Evolutionary conservation across 2,888 invertebrate species (phyloP).

Genomic region (Geophilus truncorum): DNA sequence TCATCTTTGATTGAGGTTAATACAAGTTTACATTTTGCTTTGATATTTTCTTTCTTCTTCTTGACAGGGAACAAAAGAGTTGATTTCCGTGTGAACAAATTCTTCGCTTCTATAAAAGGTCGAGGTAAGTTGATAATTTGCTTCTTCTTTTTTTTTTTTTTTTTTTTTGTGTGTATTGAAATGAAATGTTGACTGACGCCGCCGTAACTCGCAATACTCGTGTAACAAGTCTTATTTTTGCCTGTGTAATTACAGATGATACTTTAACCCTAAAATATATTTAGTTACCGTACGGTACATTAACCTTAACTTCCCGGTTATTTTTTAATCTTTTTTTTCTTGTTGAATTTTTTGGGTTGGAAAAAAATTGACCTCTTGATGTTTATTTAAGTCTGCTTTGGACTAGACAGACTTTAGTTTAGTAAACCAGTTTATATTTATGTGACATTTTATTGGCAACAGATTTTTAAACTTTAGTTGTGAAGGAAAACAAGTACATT

Average conservation of each 20-base stretch:
- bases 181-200: neutral
- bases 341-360: too few relatives aligned
- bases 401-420: neutral
- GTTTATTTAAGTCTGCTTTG: neutral
- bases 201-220: neutral
- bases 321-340: neutral
- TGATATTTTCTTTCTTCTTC: neutral
- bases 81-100: neutral
- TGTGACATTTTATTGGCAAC: neutral
- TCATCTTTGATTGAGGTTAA: constrained; percentile 18
- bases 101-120: neutral
- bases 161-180: too few relatives aligned
- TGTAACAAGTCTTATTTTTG: neutral
- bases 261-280: constrained; percentile 17
- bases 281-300: neutral
- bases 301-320: neutral
- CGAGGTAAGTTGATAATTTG: neutral
- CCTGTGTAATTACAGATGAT: neutral
- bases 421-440: neutral
- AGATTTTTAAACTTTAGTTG: neutral
- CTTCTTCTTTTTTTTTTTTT: neutral
- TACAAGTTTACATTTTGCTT: neutral
- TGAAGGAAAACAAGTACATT: neutral
- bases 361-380: neutral
- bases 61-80: neutral